Evolutionary conservation across 1,140 invertebrate genomes (phyloP), one percentile per base, ranked within the genome.

Genomic region (Oreohelix idahoensis): DNA sequence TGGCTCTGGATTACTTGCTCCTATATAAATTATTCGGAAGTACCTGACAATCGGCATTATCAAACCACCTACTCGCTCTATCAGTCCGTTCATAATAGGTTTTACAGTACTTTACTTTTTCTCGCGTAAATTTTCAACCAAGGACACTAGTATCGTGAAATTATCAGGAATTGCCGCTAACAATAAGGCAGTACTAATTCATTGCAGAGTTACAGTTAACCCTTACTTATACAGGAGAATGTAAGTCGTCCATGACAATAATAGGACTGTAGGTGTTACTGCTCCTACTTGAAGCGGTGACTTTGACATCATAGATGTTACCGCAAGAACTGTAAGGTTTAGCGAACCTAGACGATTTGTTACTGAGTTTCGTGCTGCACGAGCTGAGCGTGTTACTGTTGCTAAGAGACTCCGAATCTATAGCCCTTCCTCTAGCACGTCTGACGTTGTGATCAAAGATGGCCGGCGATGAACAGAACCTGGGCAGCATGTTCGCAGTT

Each of bases 231-330:
- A 79, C 51, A 63, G 39, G 51, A 36, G 58, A 66, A 66, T 79
- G 58, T 66, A 79, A 38, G 39, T 79, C 77, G 38, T 63, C 77
- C 77, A 79, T 39, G 32, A 49, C 35, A 66, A 32, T 10, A 11
- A 66, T 5, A 11, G 45, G 53, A 35, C 66, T 63, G 51, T 66
- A 79, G 36, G 38, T 10, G 51, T 79, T 66, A 35, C 32, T 51
- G 35, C 38, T 66, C 32, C 23, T 79, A 15, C 32, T 79, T 38
- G 77, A 79, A 0, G 77, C 77, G 2, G 77, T 79, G 36, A 32
- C 77, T 32, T 53, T 79, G 23, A 79, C 77, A 2, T 79, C 53
- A 29, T 79, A 79, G 2, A 79, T 79, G 58, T 79, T 79, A 66
- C 35, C 66, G 38, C 77, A 79, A 15, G 77, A 79, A 39, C 58